A percentile compares a stretch with the other conserved stretches of the same genome.
Conservation (phyloP, 2,797 vertebrate genomes). For the Meriones psammophilus region DNA sequence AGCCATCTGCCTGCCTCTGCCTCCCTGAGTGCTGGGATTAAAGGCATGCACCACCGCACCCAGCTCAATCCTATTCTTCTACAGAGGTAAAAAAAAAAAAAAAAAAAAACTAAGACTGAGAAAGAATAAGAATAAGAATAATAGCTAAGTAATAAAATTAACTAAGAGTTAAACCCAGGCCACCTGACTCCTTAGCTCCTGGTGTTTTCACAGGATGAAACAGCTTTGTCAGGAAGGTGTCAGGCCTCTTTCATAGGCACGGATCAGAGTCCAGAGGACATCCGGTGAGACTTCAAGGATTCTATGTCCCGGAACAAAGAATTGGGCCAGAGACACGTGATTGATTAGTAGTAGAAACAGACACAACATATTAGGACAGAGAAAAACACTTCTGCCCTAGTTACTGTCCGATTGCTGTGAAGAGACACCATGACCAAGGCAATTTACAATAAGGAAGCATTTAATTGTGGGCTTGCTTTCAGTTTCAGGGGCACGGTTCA, state of each 20-base stretch:
- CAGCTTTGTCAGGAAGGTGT: background rate
- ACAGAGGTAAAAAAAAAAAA: background rate
- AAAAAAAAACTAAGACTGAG: background rate
- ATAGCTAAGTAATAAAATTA: background rate
- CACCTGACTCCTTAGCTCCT: background rate
- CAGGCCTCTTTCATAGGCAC: background rate
- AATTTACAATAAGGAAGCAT: background rate
- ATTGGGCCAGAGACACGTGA: background rate
- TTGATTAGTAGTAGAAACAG: background rate
- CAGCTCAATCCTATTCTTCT: background rate
- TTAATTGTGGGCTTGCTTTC: background rate
- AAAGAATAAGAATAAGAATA: constrained; percentile 47
- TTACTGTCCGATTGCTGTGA: background rate
- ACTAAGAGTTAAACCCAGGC: constrained; percentile 19
- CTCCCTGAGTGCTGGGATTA: no score
- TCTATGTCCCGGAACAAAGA: background rate
- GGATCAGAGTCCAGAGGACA: background rate
- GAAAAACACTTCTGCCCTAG: background rate
- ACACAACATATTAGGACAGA: background rate
- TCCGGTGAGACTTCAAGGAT: background rate
- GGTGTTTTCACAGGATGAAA: constrained; percentile 12
- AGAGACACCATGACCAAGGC: background rate
- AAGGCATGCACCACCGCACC: no score
- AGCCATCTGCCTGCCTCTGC: no score
- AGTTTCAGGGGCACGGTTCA: no score